These are phyloP conservation scores for Crotalus helleri DNA, from an alignment of 2,113 vertebrate species.

Conservation along the genomic window DNA sequence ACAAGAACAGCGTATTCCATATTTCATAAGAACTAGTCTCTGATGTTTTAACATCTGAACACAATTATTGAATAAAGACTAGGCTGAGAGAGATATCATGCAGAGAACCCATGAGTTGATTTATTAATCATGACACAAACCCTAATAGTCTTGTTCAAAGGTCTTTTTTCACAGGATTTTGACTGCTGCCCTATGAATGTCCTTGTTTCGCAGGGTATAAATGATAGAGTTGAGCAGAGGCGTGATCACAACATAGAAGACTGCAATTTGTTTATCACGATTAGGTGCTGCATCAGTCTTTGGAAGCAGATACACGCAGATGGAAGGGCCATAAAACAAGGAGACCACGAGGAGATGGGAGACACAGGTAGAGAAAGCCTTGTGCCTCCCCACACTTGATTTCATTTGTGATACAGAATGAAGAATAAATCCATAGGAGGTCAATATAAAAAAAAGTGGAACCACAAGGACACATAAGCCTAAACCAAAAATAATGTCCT, in stretches of 20 bases:
- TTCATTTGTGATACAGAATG: neutral
- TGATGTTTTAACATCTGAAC: too few relatives aligned
- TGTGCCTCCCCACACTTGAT: constrained; percentile 1
- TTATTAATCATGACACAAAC: neutral
- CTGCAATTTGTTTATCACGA: neutral
- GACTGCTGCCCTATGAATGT: neutral
- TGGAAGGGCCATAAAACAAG: constrained; percentile 36
- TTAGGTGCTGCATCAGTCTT: neutral
- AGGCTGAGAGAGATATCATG: too few relatives aligned
- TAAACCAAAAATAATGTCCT: neutral
- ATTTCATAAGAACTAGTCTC: too few relatives aligned
- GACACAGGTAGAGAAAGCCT: constrained; percentile 55
- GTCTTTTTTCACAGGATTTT: neutral
- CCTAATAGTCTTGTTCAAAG: neutral
- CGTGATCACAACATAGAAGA: constrained; percentile 1
- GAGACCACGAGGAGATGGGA: constrained; percentile 42
- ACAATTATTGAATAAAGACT: too few relatives aligned
- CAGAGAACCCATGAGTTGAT: too few relatives aligned
- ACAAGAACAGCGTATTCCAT: too few relatives aligned
- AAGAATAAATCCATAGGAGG: constrained; percentile 21
- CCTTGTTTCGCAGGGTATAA: neutral
- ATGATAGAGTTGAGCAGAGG: neutral
- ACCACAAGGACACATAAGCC: constrained; percentile 20
- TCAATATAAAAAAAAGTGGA: constrained; percentile 33
- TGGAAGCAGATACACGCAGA: neutral